Percentiles rank a stretch among this genome's conserved stretches.
These are phyloP conservation scores for Nansenia antarctica DNA, from an alignment of 2,113 vertebrate genomes.

Conservation along the genomic window DNA sequence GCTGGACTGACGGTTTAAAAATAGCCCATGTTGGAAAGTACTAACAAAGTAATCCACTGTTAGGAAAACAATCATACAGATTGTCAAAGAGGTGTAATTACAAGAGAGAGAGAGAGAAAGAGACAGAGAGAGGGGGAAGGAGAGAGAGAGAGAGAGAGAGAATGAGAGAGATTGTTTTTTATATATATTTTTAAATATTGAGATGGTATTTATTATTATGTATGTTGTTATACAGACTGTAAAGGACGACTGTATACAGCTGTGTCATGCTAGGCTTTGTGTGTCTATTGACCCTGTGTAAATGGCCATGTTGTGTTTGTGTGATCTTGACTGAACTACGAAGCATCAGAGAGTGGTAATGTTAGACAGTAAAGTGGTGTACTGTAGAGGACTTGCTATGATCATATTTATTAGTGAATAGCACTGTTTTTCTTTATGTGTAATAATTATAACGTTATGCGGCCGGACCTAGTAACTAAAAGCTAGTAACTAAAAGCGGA, in stretches of 20 bases:
- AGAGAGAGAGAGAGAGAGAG: constrained; percentile 90
- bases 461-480: neutral
- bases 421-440: neutral
- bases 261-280: neutral
- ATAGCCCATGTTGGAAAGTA: constrained; percentile 98
- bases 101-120: constrained; percentile 87
- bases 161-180: constrained; percentile 84
- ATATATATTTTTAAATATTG: too few species aligned
- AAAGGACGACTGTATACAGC: neutral
- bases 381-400: neutral
- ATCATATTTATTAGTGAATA: neutral
- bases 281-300: constrained; percentile 21
- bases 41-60: constrained; percentile 99
- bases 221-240: neutral
- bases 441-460: neutral
- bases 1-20: constrained; percentile 99
- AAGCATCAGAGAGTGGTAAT: constrained; percentile 48
- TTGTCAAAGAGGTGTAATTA: constrained; percentile 99
- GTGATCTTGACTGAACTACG: constrained; percentile 50
- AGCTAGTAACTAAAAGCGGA: too few species aligned
- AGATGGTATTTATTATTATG: too few species aligned
- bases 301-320: constrained; percentile 58
- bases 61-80: constrained; percentile 99
- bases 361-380: constrained; percentile 24
- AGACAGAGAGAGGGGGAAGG: constrained; percentile 78